These are phyloP conservation scores for Sialia sialis DNA, from an alignment of 2,113 vertebrate genomes.

Conservation along the genomic window DNA sequence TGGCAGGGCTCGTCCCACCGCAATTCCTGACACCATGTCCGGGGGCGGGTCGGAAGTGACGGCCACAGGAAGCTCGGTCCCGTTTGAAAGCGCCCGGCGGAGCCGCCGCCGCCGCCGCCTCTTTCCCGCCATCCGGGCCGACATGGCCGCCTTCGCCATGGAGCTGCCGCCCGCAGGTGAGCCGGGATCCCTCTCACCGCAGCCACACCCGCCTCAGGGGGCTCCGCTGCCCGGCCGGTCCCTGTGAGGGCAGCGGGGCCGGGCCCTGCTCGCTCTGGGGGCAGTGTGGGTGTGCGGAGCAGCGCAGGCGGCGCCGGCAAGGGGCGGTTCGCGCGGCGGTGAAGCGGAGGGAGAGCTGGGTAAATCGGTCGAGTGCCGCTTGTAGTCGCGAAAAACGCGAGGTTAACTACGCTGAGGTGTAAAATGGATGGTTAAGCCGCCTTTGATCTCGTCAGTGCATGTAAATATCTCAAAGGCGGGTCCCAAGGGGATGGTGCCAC, in stretches of 20 bases:
- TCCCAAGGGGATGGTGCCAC: fast-evolving
- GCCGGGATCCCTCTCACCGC: neutral
- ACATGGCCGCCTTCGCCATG: slow-evolving; percentile 59
- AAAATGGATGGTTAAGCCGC: neutral
- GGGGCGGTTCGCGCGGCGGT: neutral
- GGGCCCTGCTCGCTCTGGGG: fast-evolving
- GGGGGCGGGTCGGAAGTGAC: slow-evolving; percentile 45
- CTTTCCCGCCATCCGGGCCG: neutral
- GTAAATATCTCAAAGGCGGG: neutral
- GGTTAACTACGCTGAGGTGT: neutral
- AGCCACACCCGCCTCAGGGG: fast-evolving
- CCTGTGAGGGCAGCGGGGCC: fast-evolving
- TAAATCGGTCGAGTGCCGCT: fast-evolving
- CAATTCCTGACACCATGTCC: too few species aligned
- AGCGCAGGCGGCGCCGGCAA: fast-evolving
- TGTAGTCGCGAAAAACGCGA: fast-evolving
- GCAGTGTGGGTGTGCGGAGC: fast-evolving
- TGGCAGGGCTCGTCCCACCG: fast-evolving
- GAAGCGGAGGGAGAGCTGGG: neutral
- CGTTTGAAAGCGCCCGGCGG: slow-evolving; percentile 51
- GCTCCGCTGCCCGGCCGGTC: neutral
- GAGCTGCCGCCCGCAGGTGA: slow-evolving; percentile 67
- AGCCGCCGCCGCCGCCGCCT: fast-evolving
- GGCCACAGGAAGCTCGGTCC: neutral
- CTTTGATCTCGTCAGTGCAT: fast-evolving